These are phyloP conservation scores for Microplitis mediator DNA, from an alignment of 1,140 invertebrate species.

Conservation along the genomic window DNA sequence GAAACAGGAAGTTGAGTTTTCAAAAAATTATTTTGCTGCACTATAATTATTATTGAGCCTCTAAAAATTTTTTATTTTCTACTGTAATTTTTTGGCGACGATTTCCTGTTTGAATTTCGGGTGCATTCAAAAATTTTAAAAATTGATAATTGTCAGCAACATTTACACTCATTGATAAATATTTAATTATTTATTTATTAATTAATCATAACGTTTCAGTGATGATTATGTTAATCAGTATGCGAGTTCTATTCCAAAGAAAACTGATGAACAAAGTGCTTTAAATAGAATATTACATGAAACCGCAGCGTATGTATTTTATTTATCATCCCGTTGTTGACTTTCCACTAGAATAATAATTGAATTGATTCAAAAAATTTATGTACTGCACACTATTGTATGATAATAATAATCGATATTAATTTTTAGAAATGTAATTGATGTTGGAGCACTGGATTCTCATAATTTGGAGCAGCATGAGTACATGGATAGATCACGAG, in stretches of 20 bases:
- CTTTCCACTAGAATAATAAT: no score
- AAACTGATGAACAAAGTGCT: constrained; percentile 86
- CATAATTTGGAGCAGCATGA: constrained; percentile 81
- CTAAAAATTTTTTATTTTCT: no score
- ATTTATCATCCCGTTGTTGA: not conserved
- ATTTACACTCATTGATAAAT: constrained; percentile 11
- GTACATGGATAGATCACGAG: constrained; percentile 75
- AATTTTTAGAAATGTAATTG: constrained; percentile 78
- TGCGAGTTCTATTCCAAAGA: constrained; percentile 73
- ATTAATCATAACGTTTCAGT: constrained; percentile 50
- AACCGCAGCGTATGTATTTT: constrained; percentile 78
- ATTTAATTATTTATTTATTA: constrained; percentile 26
- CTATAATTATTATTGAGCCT: no score
- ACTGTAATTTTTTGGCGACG: no score
- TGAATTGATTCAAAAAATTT: no score
- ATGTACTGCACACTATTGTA: no score
- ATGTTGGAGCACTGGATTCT: constrained; percentile 79
- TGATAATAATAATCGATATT: not conserved
- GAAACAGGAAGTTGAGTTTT: no score
- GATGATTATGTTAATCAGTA: constrained; percentile 70
- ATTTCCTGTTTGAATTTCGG: no score
- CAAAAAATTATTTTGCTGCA: no score
- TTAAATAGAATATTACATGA: constrained; percentile 85
- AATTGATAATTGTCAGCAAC: no score
- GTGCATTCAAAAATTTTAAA: no score